phyloP scores from a whole-genome alignment of 2,797 vertebrate species.

The Chelon labrosus region DNA sequence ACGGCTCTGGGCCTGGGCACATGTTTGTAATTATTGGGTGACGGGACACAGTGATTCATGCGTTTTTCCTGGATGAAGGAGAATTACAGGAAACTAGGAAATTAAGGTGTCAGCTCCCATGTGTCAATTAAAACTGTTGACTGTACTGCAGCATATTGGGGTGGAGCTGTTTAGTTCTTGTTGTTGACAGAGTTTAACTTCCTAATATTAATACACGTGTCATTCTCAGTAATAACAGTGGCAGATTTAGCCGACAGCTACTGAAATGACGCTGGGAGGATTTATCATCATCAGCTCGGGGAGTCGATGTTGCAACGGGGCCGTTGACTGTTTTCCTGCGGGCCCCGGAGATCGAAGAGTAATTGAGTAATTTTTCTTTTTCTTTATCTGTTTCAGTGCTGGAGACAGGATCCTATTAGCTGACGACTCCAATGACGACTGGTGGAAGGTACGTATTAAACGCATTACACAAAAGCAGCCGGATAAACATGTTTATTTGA shows the following conservation, averaged over 20 bases:
- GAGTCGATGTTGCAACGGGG: too few relatives aligned
- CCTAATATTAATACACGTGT: too few relatives aligned
- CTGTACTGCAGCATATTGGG: neutral
- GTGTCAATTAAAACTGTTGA: neutral
- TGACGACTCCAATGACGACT: slow-evolving; percentile 95
- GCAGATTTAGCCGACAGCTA: too few relatives aligned
- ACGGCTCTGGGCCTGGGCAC: slow-evolving; percentile 47
- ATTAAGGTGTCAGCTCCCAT: slow-evolving; percentile 11
- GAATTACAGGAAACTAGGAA: slow-evolving; percentile 26
- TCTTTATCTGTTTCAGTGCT: slow-evolving; percentile 82
- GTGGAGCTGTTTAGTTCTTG: too few relatives aligned
- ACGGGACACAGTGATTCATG: slow-evolving; percentile 60
- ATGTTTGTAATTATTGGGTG: slow-evolving; percentile 61
- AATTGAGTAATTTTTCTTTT: neutral
- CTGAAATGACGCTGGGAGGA: neutral
- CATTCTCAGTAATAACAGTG: too few relatives aligned
- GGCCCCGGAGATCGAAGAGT: neutral
- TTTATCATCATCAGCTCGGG: too few relatives aligned
- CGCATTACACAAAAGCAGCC: neutral
- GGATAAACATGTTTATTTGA: too few relatives aligned
- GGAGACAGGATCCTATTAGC: slow-evolving; percentile 94
- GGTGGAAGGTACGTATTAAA: slow-evolving; percentile 91
- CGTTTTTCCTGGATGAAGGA: slow-evolving; percentile 54
- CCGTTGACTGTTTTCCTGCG: too few relatives aligned
- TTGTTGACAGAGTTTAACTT: too few relatives aligned